Conservation (phyloP, 1,140 invertebrate genomes). For the Aphidius gifuensis region DNA sequence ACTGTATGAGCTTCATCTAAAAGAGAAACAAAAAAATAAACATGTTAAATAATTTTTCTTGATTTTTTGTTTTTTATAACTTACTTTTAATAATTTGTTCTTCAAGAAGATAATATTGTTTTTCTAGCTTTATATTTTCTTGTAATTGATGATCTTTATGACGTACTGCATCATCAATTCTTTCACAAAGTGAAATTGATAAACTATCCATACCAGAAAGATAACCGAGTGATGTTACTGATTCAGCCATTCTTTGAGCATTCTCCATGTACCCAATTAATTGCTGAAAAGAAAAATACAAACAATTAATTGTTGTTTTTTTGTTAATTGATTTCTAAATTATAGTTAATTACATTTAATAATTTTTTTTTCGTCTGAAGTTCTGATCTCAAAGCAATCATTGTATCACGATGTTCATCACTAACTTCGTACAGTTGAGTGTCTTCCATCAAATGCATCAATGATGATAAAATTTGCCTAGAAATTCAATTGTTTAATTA, state of each 20-base stretch:
- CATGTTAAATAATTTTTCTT: not conserved
- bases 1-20: slow-evolving; percentile 24
- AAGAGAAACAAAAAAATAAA: slow-evolving; percentile 23
- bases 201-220: slow-evolving; percentile 46
- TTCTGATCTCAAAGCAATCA: slow-evolving; percentile 38
- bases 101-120: slow-evolving; percentile 41
- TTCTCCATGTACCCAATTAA: slow-evolving; percentile 43
- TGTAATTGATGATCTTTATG: slow-evolving; percentile 38
- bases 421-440: slow-evolving; percentile 35
- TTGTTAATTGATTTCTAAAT: not conserved
- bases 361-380: slow-evolving; percentile 41
- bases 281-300: slow-evolving; percentile 34
- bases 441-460: slow-evolving; percentile 44
- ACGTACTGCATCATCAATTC: slow-evolving; percentile 43
- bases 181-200: slow-evolving; percentile 38
- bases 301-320: not conserved
- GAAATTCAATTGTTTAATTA: slow-evolving; percentile 14
- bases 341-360: slow-evolving; percentile 30
- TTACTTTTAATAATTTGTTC: slow-evolving; percentile 35
- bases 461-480: slow-evolving; percentile 37
- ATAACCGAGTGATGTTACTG: slow-evolving; percentile 44
- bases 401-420: slow-evolving; percentile 44
- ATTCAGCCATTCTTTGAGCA: slow-evolving; percentile 47
- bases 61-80: not conserved
- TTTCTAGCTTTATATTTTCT: slow-evolving; percentile 38